Evolutionary conservation across 2,797 vertebrate genomes (phyloP), one percentile per base, ranked within the genome.

Genomic region (Aplochiton taeniatus): DNA sequence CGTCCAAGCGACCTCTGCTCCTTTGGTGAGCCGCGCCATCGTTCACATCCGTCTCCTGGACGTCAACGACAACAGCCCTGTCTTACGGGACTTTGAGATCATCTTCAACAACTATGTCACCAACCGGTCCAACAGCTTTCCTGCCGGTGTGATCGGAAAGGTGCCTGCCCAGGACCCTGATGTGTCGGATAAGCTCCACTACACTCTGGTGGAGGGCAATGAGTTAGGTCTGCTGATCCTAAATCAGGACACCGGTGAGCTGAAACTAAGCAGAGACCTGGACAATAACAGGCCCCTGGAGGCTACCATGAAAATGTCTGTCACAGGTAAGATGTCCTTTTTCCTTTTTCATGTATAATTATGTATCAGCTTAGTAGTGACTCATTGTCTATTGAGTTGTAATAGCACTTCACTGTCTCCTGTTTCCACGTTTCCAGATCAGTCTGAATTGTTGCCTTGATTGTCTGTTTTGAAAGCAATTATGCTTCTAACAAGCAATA

Each of bases 101-200:
- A 91, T 96, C 66, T 96, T 96, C 84, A 96, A 96, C 83, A 94
- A 96, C 87, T 96, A 95, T 0, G 91, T 95, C 73, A 95, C 92
- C 69, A 94, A 95, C 74, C 94, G 93, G 69, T 94, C 95, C 70
- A 94, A 89, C 75, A 96, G 95, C 73, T 96, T 96, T 76, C 95
- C 95, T 13, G 83, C 85, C 0, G 93, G 94, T 0, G 91, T 95
- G 11, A 96, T 96, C 0, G 95, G 95, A 50, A 94, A 92, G 80
- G 89, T 96, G 62, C 95, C 95, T 0, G 95, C 94, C 45, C 90
- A 88, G 0, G 95, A 96, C 74, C 95, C 95, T 0, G 95, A 96
- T 77, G 88, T 96, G 20, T 94, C 94, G 0, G 95, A 96, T 80
- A 92, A 88, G 69, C 91, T 96, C 66, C 88, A 89, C 68, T 96